Conservation (phyloP, 2,797 vertebrate species). For the Sebastiscus tertius region DNA sequence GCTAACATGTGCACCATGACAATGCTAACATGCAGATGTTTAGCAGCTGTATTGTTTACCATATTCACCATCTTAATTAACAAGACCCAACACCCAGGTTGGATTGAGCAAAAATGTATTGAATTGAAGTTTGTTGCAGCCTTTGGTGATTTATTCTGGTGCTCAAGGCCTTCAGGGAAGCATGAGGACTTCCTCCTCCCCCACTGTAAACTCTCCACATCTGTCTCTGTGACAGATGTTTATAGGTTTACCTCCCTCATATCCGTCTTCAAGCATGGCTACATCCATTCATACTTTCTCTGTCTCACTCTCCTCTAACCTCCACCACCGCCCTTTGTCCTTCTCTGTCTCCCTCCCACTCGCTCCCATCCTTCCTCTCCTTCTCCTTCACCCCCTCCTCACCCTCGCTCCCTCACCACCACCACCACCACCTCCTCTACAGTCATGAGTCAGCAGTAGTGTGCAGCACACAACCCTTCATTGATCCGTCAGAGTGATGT, state of each 20-base stretch:
- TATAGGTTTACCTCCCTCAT: not conserved
- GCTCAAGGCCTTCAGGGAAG: not conserved
- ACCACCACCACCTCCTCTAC: not conserved
- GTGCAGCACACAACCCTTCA: slow-evolving; percentile 22
- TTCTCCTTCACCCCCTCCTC: not conserved
- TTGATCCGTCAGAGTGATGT: slow-evolving; percentile 59
- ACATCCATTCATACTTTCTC: slow-evolving; percentile 33
- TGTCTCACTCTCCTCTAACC: slow-evolving; percentile 29
- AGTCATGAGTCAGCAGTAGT: slow-evolving; percentile 55
- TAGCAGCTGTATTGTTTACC: not conserved
- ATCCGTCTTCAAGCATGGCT: not conserved
- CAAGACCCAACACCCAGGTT: too few relatives aligned
- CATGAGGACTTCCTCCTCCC: not conserved
- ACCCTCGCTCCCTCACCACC: not conserved
- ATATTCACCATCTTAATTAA: not conserved
- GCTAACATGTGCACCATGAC: not conserved
- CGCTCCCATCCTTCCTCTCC: not conserved
- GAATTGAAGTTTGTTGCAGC: not conserved
- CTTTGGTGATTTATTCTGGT: slow-evolving; percentile 25
- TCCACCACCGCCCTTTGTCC: slow-evolving; percentile 30
- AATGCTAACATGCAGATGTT: not conserved
- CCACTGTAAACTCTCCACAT: slow-evolving; percentile 35
- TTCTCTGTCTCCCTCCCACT: slow-evolving; percentile 33
- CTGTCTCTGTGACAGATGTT: slow-evolving; percentile 36
- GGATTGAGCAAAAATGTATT: not conserved